These are phyloP conservation scores for Himalopsyche anomala DNA, from an alignment of 2,888 invertebrate species.

Conservation along the genomic window DNA sequence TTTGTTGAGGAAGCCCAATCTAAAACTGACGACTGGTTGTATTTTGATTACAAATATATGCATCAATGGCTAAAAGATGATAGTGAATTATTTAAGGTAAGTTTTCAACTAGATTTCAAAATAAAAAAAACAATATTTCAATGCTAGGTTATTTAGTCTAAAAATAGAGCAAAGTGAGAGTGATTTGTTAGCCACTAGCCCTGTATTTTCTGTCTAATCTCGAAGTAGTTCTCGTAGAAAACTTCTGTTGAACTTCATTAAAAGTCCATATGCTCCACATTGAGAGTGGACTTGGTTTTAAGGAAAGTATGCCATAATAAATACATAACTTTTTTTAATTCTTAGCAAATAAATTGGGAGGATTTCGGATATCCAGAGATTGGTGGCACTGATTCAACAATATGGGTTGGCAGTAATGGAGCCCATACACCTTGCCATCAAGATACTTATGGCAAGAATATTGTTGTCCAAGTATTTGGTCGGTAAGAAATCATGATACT, in stretches of 20 bases:
- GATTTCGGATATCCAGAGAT: constrained; percentile 84
- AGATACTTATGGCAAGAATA: constrained; percentile 96
- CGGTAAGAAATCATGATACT: constrained; percentile 75
- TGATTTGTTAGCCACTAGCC: too few relatives aligned
- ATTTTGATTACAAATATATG: constrained; percentile 91
- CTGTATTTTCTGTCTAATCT: too few relatives aligned
- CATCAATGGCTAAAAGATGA: constrained; percentile 80
- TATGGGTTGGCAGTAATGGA: constrained; percentile 92
- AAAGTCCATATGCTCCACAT: too few relatives aligned
- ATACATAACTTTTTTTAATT: not conserved
- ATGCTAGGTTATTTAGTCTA: too few relatives aligned
- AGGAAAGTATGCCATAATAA: too few relatives aligned
- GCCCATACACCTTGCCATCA: constrained; percentile 96
- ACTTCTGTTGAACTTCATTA: too few relatives aligned
- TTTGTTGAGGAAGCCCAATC: constrained; percentile 74
- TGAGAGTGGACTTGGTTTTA: too few relatives aligned
- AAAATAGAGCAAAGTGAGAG: too few relatives aligned
- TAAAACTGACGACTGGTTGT: constrained; percentile 81
- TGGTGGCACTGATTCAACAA: constrained; percentile 82
- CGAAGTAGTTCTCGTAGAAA: too few relatives aligned
- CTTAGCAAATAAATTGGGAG: constrained; percentile 79
- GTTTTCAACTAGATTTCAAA: not conserved
- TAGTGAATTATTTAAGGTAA: constrained; percentile 78
- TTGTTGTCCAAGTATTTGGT: constrained; percentile 92
- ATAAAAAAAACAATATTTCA: too few relatives aligned